Conservation (phyloP, 2,888 invertebrate genomes). For the Sycophila texana region DNA sequence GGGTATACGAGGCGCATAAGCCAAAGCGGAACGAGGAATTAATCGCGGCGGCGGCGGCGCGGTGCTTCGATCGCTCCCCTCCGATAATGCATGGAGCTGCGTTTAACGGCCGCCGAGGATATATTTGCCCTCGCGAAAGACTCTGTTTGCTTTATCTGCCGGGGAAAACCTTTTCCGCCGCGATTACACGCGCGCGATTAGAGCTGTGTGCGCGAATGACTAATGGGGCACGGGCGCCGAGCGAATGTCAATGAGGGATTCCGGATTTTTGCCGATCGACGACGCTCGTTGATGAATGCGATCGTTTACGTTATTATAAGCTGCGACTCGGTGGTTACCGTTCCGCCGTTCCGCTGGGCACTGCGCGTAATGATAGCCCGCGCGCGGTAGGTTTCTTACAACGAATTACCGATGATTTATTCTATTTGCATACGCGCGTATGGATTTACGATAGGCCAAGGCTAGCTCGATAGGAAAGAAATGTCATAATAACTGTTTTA, state of each 20-base stretch:
- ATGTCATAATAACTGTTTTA: conserved; percentile 48
- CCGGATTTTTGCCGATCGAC: conserved; percentile 27
- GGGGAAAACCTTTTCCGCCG: neutral
- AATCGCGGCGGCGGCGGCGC: conserved; percentile 42
- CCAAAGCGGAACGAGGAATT: conserved; percentile 40
- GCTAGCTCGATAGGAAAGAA: conserved; percentile 24
- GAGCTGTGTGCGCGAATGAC: conserved; percentile 6
- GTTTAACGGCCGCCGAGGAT: conserved; percentile 14
- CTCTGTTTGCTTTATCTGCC: neutral
- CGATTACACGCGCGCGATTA: neutral
- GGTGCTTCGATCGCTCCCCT: neutral
- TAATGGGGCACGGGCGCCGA: conserved; percentile 7
- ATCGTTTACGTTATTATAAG: conserved; percentile 43
- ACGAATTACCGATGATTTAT: conserved; percentile 52
- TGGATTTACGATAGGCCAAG: conserved; percentile 27
- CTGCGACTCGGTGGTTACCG: neutral
- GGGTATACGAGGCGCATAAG: neutral
- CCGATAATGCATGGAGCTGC: conserved; percentile 36
- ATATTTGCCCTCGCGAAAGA: neutral
- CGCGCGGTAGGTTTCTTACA: conserved; percentile 16
- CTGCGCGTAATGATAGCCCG: conserved; percentile 28
- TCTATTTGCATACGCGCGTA: conserved; percentile 42
- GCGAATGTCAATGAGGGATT: conserved; percentile 44
- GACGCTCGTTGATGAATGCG: conserved; percentile 38
- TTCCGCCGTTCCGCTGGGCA: neutral